These are phyloP conservation scores for Drosophila kikkawai DNA, from an alignment of 1,140 invertebrate genomes.

Conservation along the genomic window DNA sequence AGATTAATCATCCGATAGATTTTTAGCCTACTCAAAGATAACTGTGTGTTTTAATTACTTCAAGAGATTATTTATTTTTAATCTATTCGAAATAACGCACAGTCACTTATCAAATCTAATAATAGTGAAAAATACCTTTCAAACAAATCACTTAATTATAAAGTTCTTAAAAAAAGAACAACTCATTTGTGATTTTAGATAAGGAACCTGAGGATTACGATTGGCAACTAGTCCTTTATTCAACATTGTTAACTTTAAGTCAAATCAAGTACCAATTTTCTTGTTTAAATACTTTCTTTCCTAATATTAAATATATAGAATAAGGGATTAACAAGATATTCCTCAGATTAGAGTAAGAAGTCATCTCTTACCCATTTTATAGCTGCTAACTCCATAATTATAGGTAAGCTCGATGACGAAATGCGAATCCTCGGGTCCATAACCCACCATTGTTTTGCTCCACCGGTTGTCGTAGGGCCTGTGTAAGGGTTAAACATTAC, in stretches of 20 bases:
- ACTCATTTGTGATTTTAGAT: conserved; percentile 1
- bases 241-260: background rate
- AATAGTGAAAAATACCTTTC: background rate
- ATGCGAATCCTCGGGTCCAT: conserved; percentile 97
- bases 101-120: conserved; percentile 31
- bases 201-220: background rate
- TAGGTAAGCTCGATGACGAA: conserved; percentile 99
- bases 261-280: background rate
- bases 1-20: background rate
- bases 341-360: no score
- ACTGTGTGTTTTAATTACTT: background rate
- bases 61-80: conserved; percentile 18
- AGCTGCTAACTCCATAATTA: conserved; percentile 96
- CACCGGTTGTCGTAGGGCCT: conserved; percentile 98
- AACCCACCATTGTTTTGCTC: conserved; percentile 99
- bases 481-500: background rate
- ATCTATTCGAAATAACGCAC: background rate
- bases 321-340: no score
- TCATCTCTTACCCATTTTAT: conserved; percentile 87
- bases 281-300: no score
- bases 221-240: background rate
- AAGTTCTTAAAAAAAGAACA: conserved; percentile 13
- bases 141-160: conserved; percentile 27
- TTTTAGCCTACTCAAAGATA: conserved; percentile 16
- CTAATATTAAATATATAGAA: no score